phyloP scores from a whole-genome alignment of 2,888 invertebrate species.

The Mellilla xanthometata region DNA sequence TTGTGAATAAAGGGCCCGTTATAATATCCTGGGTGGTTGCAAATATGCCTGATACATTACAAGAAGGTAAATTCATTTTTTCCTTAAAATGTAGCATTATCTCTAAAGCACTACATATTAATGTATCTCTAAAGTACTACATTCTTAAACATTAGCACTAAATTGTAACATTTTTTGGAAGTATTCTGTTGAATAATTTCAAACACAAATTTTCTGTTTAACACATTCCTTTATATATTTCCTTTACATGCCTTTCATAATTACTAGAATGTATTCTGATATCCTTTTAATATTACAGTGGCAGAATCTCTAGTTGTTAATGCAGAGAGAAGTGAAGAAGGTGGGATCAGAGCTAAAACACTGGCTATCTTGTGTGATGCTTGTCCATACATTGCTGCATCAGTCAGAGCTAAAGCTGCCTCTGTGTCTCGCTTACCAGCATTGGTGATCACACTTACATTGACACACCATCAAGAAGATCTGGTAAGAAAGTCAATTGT shows the following conservation, averaged over 20 bases:
- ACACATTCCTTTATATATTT: too few species aligned
- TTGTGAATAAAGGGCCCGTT: conserved; percentile 94
- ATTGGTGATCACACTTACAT: conserved; percentile 90
- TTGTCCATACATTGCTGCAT: conserved; percentile 93
- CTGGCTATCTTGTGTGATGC: conserved; percentile 92
- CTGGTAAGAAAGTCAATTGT: conserved; percentile 84
- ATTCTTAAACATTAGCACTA: too few species aligned
- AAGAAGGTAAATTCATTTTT: conserved; percentile 85
- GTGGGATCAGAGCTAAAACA: conserved; percentile 91
- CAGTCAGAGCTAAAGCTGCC: conserved; percentile 93
- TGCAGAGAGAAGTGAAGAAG: conserved; percentile 94
- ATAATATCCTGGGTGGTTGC: conserved; percentile 96
- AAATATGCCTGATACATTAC: conserved; percentile 96
- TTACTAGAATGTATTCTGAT: too few species aligned
- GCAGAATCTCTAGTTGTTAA: conserved; percentile 92
- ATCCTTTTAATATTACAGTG: conserved; percentile 75
- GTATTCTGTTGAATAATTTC: too few species aligned
- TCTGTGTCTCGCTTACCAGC: conserved; percentile 95
- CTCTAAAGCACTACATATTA: too few species aligned
- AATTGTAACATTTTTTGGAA: too few species aligned
- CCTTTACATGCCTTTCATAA: not conserved
- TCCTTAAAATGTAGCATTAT: too few species aligned
- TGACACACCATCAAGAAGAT: conserved; percentile 85
- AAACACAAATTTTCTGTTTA: too few species aligned
- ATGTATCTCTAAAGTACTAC: too few species aligned